phyloP scores from a whole-genome alignment of 2,113 vertebrate species.

The Acanthisitta chloris region DNA sequence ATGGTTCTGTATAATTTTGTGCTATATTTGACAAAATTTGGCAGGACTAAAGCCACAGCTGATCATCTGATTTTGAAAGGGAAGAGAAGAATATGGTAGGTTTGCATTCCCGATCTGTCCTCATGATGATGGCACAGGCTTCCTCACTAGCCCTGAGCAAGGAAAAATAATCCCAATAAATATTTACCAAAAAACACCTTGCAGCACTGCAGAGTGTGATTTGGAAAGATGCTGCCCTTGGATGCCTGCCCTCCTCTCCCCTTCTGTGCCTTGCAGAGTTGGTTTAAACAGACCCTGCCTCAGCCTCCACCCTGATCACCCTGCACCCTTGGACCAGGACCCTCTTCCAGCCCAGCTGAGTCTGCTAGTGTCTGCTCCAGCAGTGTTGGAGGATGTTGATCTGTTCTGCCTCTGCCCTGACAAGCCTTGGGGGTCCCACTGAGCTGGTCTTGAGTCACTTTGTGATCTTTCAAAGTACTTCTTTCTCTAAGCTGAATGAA shows the following conservation, averaged over 20 bases:
- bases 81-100: conserved; percentile 69
- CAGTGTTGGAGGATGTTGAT: fast-evolving
- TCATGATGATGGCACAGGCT: conserved; percentile 40
- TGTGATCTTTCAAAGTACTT: neutral
- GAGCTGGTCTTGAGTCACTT: fast-evolving
- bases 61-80: conserved; percentile 74
- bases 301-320: neutral
- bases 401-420: neutral
- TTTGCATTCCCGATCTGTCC: conserved; percentile 63
- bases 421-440: fast-evolving
- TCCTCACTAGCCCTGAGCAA: conserved; percentile 20
- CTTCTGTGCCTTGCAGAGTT: neutral
- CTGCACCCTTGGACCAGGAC: too few relatives aligned
- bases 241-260: neutral
- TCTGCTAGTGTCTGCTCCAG: too few relatives aligned
- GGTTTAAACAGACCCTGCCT: neutral
- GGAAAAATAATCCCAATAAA: neutral
- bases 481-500: neutral
- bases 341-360: fast-evolving
- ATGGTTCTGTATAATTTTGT: conserved; percentile 76
- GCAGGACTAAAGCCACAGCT: conserved; percentile 67
- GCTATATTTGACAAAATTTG: conserved; percentile 74
- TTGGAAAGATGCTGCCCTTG: neutral
- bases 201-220: neutral
- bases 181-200: neutral